Evolutionary conservation across 2,797 vertebrate genomes (phyloP).

Genomic region (Pteronotus mesoamericanus): DNA sequence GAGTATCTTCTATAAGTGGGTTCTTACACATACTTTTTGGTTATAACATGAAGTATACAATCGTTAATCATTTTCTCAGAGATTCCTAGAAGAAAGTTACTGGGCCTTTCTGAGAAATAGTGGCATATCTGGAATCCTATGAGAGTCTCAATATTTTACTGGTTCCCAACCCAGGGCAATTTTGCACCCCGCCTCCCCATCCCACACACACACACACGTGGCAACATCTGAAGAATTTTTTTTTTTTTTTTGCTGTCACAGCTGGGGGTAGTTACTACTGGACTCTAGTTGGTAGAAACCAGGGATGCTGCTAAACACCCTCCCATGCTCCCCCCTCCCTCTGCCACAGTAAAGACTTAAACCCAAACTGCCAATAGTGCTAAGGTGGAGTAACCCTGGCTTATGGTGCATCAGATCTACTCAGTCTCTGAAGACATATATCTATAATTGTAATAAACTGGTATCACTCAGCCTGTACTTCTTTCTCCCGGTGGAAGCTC

Average conservation of each 20-base stretch:
- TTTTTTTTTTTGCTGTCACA: neutral
- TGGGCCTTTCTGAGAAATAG: conserved; percentile 3
- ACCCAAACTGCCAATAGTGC: neutral
- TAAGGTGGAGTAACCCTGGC: neutral
- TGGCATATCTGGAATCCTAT: neutral
- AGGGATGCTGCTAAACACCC: neutral
- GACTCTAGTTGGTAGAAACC: neutral
- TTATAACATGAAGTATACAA: neutral
- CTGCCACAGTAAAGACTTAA: neutral
- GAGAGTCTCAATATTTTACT: neutral
- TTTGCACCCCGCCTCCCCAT: neutral
- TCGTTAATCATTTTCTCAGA: neutral
- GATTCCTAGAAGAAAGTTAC: neutral
- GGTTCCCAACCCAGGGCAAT: neutral
- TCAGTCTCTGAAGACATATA: neutral
- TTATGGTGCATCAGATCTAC: neutral
- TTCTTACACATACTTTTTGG: neutral
- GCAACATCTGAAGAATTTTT: neutral
- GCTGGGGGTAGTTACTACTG: neutral
- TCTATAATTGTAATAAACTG: neutral
- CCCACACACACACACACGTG: neutral
- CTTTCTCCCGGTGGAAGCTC: neutral
- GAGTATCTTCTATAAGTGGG: neutral
- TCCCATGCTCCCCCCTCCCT: too few relatives aligned
- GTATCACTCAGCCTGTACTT: too few relatives aligned